Base-by-base conservation (phyloP, 1,140 invertebrate genomes). In the Pseudomyrmex pallidus region DNA sequence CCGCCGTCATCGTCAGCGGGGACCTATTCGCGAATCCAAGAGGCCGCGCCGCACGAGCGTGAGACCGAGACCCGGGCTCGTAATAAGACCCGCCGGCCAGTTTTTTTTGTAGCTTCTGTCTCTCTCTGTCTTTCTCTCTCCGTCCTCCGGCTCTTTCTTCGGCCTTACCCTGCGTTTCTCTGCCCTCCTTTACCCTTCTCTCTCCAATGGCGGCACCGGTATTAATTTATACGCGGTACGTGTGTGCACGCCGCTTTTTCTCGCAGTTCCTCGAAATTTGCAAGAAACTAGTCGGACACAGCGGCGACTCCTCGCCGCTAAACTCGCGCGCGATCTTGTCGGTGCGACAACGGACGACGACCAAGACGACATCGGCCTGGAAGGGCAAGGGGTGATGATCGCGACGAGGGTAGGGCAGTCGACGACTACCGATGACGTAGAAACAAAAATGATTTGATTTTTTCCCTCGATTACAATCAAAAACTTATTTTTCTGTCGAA, bases 211-310 rank as follows among this genome's bases (percentile, higher is more conserved):
- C 86, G 83, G 82, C 84, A 76, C 83, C 90, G 90, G 92, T 93
- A 94, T 94, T 94, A 94, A 94, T 94, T 94, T 94, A 93, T 94
- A 94, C 93, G 92, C 91, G 90, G 90, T 93, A 93, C 93, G 93
- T 92, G 92, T 93, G 92, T 92, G 93, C 92, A 94, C 91, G 92
- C 91, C 90, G 90, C 92, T 93, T 94, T 94, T 92, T 93, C 92
- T 90, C 87, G 84, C 90, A 90, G 89, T 94, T 94, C 93, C 91
- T 92, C 93, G 94, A 94, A 94, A 94, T 94, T 94, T 94, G 94
- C 94, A 94, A 94, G 93, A 94, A 94, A 94, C 94, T 94, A 94
- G 93, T 94, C 93, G 92, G 90, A 92, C 91, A 92, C 90, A 89
- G 91, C 89, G 87, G 87, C 85, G 74, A 59, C 70, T 74, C 72